Evolutionary conservation across 2,113 vertebrate species (phyloP), one percentile per base, ranked within the genome.

Genomic region (Urocynchramus pylzowi): DNA sequence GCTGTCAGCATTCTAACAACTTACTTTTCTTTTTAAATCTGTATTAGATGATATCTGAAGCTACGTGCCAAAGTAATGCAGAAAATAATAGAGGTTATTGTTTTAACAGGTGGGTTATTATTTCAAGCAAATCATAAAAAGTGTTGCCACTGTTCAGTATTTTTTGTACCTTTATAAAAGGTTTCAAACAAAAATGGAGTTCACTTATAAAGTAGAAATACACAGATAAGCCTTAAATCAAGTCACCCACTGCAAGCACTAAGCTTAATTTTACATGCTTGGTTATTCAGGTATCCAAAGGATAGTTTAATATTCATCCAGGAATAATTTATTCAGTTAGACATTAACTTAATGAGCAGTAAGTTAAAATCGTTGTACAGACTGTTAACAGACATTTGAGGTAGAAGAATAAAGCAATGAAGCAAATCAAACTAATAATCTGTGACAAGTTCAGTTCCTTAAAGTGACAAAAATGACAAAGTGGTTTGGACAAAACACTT

Each of bases 271-370:
- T 77, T 59, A 49, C n/a, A n/a, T 42, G 11, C 28, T 60, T 80
- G 10, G 6, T 74, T 89, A 84, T 84, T 69, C 31, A 69, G n/a
- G 9, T 61, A 24, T 57, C 26, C 28, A 65, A 81, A 91, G 10
- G 9, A 65, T 12, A 52, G n/a, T 65, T 94, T 74, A 69, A 60
- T 81, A 22, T 18, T 84, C 10, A 2, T 89, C 70, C 39, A 27
- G 17, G 64, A 78, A 49, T 81, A 65, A 87, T 75, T 84, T 75
- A 78, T 91, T 69, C 54, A 65, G 39, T 78, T 56, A 75, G 56
- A 67, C 17, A 74, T 53, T 67, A 91, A 68, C 35, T 69, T 84
- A 89, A 89, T 77, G 85, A 84, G 11, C 60, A 84, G 14, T 47
- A 53, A 87, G 45, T 42, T 61, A 78, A 60, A 81, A 60, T 68